Evolutionary conservation across 2,113 vertebrate species (phyloP).

Genomic region (Zonotrichia leucophrys): DNA sequence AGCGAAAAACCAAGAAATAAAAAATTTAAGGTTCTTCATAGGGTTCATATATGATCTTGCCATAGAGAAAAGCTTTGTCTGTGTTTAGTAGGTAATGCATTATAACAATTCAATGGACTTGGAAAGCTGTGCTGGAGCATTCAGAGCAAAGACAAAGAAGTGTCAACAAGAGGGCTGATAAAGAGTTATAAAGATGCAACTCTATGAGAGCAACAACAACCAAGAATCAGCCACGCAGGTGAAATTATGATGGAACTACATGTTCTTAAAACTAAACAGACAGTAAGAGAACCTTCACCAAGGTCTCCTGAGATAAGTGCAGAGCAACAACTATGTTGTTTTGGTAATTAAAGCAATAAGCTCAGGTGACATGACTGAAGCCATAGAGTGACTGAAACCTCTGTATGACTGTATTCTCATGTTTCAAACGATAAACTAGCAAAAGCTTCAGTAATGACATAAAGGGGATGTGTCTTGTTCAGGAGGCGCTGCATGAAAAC

Average conservation of each 20-base stretch:
- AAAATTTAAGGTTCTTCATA: not conserved
- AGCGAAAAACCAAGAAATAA: not conserved
- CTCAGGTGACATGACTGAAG: not conserved
- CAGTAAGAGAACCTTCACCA: not conserved
- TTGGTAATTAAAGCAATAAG: not conserved
- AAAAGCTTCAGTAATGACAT: not conserved
- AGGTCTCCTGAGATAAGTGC: not conserved
- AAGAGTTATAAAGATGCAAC: not conserved
- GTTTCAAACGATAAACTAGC: not conserved
- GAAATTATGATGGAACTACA: not conserved
- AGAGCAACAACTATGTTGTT: not conserved
- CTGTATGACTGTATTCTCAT: not conserved
- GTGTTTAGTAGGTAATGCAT: not conserved
- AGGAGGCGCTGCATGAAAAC: not conserved
- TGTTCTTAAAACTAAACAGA: not conserved
- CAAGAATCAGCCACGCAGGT: not conserved
- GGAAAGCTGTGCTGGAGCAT: not conserved
- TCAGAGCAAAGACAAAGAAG: not conserved
- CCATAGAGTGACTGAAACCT: not conserved
- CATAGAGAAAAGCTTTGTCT: not conserved
- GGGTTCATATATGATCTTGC: not conserved
- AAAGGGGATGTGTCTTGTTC: not conserved
- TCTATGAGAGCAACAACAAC: not conserved
- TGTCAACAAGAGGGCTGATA: not conserved
- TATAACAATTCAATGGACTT: not conserved